Percentiles rank a stretch among this genome's conserved stretches.
Conservation (phyloP, 2,797 vertebrate genomes). For the Cirrhinus molitorella region DNA sequence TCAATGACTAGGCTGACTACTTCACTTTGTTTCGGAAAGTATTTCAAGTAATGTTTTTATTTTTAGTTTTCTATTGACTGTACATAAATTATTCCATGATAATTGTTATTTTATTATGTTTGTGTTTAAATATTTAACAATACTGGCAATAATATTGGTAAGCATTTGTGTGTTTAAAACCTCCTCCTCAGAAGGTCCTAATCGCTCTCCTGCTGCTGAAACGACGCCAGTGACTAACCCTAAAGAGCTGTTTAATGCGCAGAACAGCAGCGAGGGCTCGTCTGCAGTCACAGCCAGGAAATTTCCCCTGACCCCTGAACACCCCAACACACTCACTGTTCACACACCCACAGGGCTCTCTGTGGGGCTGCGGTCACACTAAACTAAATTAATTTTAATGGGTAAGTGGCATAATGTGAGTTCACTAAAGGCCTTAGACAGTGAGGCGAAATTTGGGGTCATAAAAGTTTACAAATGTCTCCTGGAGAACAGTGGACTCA, state of each 20-base stretch:
- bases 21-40: too few relatives aligned
- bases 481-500: constrained; percentile 5
- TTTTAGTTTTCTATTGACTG: background rate
- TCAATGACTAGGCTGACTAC: too few relatives aligned
- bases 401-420: constrained; percentile 25
- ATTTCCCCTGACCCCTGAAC: constrained; percentile 41
- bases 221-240: constrained; percentile 41
- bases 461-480: constrained; percentile 39
- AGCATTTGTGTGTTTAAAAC: background rate
- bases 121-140: background rate
- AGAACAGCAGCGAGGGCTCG: background rate
- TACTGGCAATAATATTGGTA: background rate
- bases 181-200: background rate
- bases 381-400: constrained; percentile 37
- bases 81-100: background rate
- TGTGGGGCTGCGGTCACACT: constrained; percentile 24
- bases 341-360: constrained; percentile 41
- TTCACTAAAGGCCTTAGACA: constrained; percentile 30
- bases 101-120: background rate
- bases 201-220: constrained; percentile 44
- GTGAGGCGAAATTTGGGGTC: background rate
- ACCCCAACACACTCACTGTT: constrained; percentile 44
- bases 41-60: too few relatives aligned
- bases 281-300: constrained; percentile 37
- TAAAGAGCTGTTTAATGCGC: background rate